Conservation (phyloP, 2,113 vertebrate species). For the Poecilia latipinna region DNA sequence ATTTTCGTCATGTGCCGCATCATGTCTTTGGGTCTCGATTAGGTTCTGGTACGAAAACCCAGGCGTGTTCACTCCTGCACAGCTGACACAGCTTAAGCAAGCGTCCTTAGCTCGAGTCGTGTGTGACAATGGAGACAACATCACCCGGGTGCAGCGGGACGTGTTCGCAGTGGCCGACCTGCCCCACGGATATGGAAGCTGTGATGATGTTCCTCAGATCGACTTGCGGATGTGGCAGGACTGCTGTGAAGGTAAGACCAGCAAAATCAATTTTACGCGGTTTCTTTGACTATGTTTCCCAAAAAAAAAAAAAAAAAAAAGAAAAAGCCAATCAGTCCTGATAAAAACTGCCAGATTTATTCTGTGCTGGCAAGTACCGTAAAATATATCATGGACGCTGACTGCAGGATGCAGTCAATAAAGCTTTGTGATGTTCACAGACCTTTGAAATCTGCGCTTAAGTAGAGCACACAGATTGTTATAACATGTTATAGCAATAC, state of each 20-base stretch:
- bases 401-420: background rate
- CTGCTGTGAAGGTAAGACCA: slow-evolving; percentile 91
- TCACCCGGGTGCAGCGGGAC: slow-evolving; percentile 91
- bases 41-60: slow-evolving; percentile 99
- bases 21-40: slow-evolving; percentile 4
- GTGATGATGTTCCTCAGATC: slow-evolving; percentile 87
- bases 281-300: background rate
- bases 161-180: slow-evolving; percentile 90
- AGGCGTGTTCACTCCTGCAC: slow-evolving; percentile 90
- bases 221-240: slow-evolving; percentile 99
- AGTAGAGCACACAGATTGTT: background rate
- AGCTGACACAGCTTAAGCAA: slow-evolving; percentile 96
- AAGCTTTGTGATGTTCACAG: background rate
- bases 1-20: background rate
- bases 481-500: background rate
- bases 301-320: too few relatives aligned
- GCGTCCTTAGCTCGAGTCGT: slow-evolving; percentile 90
- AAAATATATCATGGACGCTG: background rate
- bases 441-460: background rate
- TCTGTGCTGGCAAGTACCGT: background rate
- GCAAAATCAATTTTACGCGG: background rate
- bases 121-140: slow-evolving; percentile 96
- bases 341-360: background rate
- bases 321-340: too few relatives aligned
- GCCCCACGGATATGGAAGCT: slow-evolving; percentile 91